A percentile compares a stretch with the other conserved stretches of the same genome.
phyloP scores from a whole-genome alignment of 2,797 vertebrate genomes.

The Gallinago stenura region DNA sequence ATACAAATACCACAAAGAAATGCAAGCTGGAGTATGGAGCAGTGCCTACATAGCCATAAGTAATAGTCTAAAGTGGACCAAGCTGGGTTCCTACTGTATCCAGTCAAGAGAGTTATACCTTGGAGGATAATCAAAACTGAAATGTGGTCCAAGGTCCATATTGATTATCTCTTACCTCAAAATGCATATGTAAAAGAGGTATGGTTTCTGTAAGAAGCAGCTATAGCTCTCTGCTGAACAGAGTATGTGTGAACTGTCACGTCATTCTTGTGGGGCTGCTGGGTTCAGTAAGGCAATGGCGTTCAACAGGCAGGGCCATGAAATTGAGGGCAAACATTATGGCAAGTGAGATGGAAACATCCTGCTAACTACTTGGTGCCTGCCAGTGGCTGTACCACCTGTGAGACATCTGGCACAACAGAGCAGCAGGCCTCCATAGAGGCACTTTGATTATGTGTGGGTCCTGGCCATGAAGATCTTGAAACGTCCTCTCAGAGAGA shows the following conservation, averaged over 20 bases:
- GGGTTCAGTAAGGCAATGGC: too few species aligned
- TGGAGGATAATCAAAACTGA: neutral
- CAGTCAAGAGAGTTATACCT: neutral
- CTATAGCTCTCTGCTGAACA: neutral
- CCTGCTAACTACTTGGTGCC: neutral
- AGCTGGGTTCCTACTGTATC: neutral
- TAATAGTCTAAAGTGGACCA: neutral
- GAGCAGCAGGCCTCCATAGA: neutral
- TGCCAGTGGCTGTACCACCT: neutral
- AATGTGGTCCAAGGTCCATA: neutral
- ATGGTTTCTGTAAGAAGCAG: neutral
- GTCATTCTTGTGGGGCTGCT: neutral
- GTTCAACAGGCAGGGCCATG: neutral
- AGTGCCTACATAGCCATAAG: neutral
- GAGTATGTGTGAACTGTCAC: neutral
- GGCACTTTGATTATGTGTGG: neutral
- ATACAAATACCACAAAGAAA: neutral
- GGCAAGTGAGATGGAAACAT: neutral
- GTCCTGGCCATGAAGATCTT: neutral
- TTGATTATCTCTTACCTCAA: neutral
- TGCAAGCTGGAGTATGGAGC: neutral
- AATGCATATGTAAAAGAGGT: neutral
- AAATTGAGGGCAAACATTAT: neutral
- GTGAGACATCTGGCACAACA: neutral
- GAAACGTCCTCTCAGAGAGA: neutral